These are phyloP conservation scores for Thalassaphorura encarpata DNA, from an alignment of 1,140 invertebrate species.

Conservation along the genomic window DNA sequence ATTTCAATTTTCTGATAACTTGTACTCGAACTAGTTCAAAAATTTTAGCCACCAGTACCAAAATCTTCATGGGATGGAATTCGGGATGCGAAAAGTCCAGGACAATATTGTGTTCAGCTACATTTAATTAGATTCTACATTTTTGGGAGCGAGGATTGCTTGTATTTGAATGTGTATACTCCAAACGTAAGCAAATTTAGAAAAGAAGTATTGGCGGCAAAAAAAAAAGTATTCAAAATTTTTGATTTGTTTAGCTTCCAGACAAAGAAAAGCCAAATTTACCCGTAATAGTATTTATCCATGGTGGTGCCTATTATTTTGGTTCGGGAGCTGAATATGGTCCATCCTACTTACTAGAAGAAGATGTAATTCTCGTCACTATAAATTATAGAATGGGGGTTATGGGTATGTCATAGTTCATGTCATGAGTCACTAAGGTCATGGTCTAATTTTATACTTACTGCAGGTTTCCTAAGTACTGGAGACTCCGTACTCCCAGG, in stretches of 20 bases:
- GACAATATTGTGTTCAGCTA: constrained; percentile 19
- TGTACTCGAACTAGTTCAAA: too few species aligned
- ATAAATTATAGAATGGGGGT: constrained; percentile 51
- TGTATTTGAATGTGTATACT: constrained; percentile 10
- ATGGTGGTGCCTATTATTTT: constrained; percentile 15
- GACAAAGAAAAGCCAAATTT: too few species aligned
- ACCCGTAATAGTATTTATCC: constrained; percentile 19
- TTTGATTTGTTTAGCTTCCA: too few species aligned
- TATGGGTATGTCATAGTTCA: constrained; percentile 32
- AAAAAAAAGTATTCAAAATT: too few species aligned
- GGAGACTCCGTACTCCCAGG: too few species aligned
- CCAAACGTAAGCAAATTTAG: background rate
- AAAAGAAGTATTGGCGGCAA: background rate
- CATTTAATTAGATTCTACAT: constrained; percentile 9
- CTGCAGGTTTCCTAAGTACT: background rate
- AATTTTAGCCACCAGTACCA: constrained; percentile 11
- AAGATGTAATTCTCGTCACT: background rate
- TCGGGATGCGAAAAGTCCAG: constrained; percentile 12
- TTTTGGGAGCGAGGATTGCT: constrained; percentile 33
- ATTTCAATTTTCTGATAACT: too few species aligned
- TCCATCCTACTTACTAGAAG: constrained; percentile 44
- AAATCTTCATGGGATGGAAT: constrained; percentile 19
- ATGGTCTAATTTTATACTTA: background rate
- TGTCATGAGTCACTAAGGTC: background rate
- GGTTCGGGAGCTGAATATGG: constrained; percentile 32